phyloP scores from a whole-genome alignment of 2,888 invertebrate genomes.

The Encarsia formosa region DNA sequence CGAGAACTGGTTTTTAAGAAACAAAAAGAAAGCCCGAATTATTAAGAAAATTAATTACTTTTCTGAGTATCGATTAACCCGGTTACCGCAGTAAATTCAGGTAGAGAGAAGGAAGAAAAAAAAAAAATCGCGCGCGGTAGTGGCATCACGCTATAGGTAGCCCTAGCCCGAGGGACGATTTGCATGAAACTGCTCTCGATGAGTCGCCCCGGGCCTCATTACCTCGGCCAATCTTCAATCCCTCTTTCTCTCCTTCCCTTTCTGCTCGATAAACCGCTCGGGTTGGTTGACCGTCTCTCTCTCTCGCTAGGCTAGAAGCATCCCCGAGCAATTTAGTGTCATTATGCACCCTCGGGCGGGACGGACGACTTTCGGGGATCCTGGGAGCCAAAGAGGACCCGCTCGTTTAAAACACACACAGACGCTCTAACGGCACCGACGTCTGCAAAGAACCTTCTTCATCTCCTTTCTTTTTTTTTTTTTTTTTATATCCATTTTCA shows the following conservation, averaged over 20 bases:
- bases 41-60: no score
- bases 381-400: conserved; percentile 16
- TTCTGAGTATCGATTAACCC: no score
- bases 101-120: no score
- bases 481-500: conserved; percentile 7
- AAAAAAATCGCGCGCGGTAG: no score
- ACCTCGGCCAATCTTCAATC: conserved; percentile 29
- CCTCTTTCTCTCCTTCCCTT: conserved; percentile 5
- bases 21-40: no score
- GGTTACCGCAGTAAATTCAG: no score
- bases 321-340: conserved; percentile 44
- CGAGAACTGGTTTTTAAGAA: no score
- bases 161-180: conserved; percentile 31
- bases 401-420: no score
- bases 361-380: not conserved
- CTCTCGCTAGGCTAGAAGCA: conserved; percentile 35
- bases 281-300: no score
- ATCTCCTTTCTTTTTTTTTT: conserved; percentile 6
- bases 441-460: conserved; percentile 14
- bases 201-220: conserved; percentile 37
- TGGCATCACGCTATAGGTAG: no score
- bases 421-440: no score
- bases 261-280: not conserved
- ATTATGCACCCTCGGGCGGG: conserved; percentile 42
- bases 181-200: conserved; percentile 41